Conservation (phyloP, 2,113 vertebrate genomes). For the Nicator chloris region DNA sequence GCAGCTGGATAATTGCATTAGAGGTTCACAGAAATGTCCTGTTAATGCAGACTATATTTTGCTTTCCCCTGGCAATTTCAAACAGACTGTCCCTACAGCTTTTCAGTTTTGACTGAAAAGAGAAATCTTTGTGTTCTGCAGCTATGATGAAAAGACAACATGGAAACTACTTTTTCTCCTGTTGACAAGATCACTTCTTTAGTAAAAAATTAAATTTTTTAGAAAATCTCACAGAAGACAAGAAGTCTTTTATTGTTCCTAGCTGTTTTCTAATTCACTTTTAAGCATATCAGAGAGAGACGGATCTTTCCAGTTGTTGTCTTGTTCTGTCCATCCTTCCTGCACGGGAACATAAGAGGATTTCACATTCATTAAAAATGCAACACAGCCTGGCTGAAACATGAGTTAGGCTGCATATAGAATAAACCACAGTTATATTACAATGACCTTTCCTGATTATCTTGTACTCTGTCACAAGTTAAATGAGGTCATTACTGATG, state of each 20-base stretch:
- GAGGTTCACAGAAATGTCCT: background rate
- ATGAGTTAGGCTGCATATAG: background rate
- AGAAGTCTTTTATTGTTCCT: background rate
- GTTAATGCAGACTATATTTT: background rate
- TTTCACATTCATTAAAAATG: slow-evolving; percentile 10
- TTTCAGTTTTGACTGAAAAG: slow-evolving; percentile 3
- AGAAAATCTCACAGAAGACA: background rate
- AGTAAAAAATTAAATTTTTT: background rate
- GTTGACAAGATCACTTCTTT: background rate
- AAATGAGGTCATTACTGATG: slow-evolving; percentile 65
- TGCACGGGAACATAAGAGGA: background rate
- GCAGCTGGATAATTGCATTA: background rate
- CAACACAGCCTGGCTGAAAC: background rate
- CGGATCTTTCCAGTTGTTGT: background rate
- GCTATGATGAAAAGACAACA: background rate
- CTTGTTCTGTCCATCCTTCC: background rate
- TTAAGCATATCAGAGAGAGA: background rate
- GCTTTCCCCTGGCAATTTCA: background rate
- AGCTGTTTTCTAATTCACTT: background rate
- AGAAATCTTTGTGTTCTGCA: background rate
- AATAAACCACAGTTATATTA: background rate
- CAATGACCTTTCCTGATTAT: slow-evolving; percentile 47
- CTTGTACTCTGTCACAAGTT: slow-evolving; percentile 51
- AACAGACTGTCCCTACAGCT: background rate
- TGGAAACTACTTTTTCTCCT: background rate